A percentile compares a stretch with the other conserved stretches of the same genome.
These are phyloP conservation scores for Sphaeramia orbicularis DNA, from an alignment of 2,797 vertebrate genomes.

Conservation along the genomic window DNA sequence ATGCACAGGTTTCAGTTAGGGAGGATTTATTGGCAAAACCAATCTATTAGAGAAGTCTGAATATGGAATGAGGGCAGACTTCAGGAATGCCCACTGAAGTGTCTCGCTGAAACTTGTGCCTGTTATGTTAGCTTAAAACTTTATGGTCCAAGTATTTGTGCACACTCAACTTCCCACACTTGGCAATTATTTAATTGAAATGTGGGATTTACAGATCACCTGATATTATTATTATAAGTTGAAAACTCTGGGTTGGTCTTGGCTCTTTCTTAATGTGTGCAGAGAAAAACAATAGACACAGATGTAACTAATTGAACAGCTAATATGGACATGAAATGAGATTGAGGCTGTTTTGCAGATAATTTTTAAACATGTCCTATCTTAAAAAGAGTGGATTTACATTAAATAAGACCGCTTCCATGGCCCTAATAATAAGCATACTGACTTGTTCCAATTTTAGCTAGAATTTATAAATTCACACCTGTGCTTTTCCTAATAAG, in stretches of 20 bases:
- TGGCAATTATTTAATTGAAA: slow-evolving; percentile 40
- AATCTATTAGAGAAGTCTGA: slow-evolving; percentile 56
- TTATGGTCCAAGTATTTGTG: slow-evolving; percentile 40
- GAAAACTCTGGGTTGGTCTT: background rate
- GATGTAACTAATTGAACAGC: background rate
- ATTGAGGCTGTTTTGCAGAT: too few species aligned
- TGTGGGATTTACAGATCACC: slow-evolving; percentile 31
- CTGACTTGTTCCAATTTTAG: too few species aligned
- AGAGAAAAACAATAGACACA: background rate
- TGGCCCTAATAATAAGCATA: too few species aligned
- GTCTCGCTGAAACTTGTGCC: slow-evolving; percentile 46
- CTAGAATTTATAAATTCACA: too few species aligned
- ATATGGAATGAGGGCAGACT: slow-evolving; percentile 54
- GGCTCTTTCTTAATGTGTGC: background rate
- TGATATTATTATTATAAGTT: slow-evolving; percentile 27
- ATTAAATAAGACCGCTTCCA: too few species aligned
- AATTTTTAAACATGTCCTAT: too few species aligned
- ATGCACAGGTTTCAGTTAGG: slow-evolving; percentile 68
- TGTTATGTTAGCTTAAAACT: slow-evolving; percentile 33
- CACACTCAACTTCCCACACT: slow-evolving; percentile 38
- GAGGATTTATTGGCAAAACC: slow-evolving; percentile 65
- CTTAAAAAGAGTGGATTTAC: too few species aligned
- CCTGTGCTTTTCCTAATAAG: slow-evolving; percentile 4
- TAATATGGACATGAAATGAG: background rate
- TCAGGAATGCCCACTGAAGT: slow-evolving; percentile 43